phyloP scores from a whole-genome alignment of 2,888 invertebrate species.

The Drosophila pullipes region DNA sequence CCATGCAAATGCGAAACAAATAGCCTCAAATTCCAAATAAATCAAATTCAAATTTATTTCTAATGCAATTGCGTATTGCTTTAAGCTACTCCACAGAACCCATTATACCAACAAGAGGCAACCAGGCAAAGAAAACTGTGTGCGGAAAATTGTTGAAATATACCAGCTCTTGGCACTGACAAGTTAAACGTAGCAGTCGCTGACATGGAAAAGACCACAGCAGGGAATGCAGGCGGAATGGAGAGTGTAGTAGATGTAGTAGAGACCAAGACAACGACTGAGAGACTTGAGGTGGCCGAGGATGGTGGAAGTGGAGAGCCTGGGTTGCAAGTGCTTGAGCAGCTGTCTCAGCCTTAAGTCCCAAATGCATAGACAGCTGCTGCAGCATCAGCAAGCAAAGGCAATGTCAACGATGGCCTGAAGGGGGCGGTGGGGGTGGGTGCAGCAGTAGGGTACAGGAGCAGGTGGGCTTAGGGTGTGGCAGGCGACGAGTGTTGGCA shows the following conservation, averaged over 20 bases:
- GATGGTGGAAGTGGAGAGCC: neutral
- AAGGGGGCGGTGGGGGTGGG: neutral
- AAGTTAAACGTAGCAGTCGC: constrained; percentile 60
- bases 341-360: constrained; percentile 71
- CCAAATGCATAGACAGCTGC: constrained; percentile 77
- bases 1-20: constrained; percentile 40
- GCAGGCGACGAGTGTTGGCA: constrained; percentile 31
- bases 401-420: constrained; percentile 41
- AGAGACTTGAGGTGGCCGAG: neutral
- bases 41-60: constrained; percentile 54
- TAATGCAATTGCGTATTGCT: constrained; percentile 32
- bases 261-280: constrained; percentile 5
- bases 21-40: constrained; percentile 47
- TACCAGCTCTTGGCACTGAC: constrained; percentile 46
- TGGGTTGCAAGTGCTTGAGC: constrained; percentile 39
- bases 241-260: neutral
- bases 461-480: constrained; percentile 16
- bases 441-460: neutral
- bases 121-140: constrained; percentile 50
- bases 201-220: constrained; percentile 77
- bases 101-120: constrained; percentile 62
- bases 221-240: constrained; percentile 43
- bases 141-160: constrained; percentile 58
- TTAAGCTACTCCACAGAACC: constrained; percentile 21
- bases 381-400: constrained; percentile 39